Evolutionary conservation across 2,797 vertebrate genomes (phyloP).

Genomic region (Triplophysa bombifrons): DNA sequence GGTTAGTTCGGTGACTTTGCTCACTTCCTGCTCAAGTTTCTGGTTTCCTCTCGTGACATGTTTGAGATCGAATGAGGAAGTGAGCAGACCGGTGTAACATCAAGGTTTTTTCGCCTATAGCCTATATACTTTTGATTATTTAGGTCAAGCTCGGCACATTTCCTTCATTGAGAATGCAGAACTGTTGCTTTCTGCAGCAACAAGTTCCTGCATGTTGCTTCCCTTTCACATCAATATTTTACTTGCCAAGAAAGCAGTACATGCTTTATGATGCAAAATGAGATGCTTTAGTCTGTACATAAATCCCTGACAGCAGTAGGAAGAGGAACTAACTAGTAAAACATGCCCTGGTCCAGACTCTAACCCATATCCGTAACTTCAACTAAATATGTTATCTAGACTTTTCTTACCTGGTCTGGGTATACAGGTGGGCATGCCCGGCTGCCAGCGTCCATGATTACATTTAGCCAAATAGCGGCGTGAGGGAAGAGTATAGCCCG

Average conservation of each 20-base stretch:
- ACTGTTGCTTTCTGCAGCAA: conserved; percentile 11
- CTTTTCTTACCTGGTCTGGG: conserved; percentile 65
- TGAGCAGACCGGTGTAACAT: conserved; percentile 3
- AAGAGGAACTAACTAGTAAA: background rate
- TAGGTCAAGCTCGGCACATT: conserved; percentile 32
- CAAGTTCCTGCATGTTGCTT: background rate
- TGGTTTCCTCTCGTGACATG: conserved; percentile 68
- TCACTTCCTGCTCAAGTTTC: conserved; percentile 69
- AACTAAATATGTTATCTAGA: background rate
- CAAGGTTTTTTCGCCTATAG: conserved; percentile 1
- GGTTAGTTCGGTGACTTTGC: conserved; percentile 62
- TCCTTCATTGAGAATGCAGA: conserved; percentile 31
- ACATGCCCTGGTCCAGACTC: background rate
- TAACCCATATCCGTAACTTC: background rate
- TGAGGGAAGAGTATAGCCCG: conserved; percentile 63
- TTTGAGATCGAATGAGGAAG: conserved; percentile 65
- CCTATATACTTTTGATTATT: conserved; percentile 15
- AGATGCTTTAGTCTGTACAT: background rate
- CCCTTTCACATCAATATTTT: background rate
- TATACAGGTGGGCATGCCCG: conserved; percentile 63
- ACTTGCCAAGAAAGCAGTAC: background rate
- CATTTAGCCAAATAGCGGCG: conserved; percentile 61
- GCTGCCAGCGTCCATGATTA: conserved; percentile 66
- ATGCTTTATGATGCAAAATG: background rate
- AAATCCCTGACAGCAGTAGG: background rate